phyloP scores from a whole-genome alignment of 2,888 invertebrate species.

The Cataglyphis albicans region DNA sequence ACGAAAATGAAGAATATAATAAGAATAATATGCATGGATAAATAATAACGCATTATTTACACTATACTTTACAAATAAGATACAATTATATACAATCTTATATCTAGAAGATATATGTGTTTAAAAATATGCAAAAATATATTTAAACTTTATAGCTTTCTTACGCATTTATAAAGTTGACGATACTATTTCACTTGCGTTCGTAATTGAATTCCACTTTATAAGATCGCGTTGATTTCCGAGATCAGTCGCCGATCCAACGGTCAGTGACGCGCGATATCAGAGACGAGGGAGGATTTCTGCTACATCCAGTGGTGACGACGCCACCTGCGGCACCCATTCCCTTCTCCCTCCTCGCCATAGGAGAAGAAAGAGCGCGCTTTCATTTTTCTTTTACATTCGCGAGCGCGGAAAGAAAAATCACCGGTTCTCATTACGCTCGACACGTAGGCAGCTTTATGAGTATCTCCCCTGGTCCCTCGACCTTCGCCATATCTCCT shows the following conservation, averaged over 20 bases:
- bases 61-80: not conserved
- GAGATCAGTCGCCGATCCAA: slow-evolving; percentile 27
- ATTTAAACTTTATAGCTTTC: not conserved
- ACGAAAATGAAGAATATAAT: not conserved
- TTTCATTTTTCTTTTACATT: slow-evolving; percentile 79
- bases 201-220: slow-evolving; percentile 31
- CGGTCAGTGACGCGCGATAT: slow-evolving; percentile 28
- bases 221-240: slow-evolving; percentile 33
- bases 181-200: not conserved
- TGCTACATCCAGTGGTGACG: slow-evolving; percentile 31
- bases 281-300: slow-evolving; percentile 42
- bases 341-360: slow-evolving; percentile 11
- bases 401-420: slow-evolving; percentile 83
- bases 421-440: slow-evolving; percentile 86
- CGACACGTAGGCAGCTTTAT: slow-evolving; percentile 85
- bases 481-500: slow-evolving; percentile 46
- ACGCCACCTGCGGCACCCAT: slow-evolving; percentile 56
- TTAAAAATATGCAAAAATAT: not conserved
- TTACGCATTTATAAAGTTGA: not conserved
- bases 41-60: not conserved
- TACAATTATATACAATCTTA: not conserved
- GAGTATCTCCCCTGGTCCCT: slow-evolving; percentile 66
- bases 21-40: not conserved
- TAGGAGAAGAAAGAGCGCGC: slow-evolving; percentile 61
- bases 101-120: not conserved